Evolutionary conservation across 2,888 invertebrate species (phyloP), one percentile per base, ranked within the genome.

Genomic region (Scaptomyza polygonia): DNA sequence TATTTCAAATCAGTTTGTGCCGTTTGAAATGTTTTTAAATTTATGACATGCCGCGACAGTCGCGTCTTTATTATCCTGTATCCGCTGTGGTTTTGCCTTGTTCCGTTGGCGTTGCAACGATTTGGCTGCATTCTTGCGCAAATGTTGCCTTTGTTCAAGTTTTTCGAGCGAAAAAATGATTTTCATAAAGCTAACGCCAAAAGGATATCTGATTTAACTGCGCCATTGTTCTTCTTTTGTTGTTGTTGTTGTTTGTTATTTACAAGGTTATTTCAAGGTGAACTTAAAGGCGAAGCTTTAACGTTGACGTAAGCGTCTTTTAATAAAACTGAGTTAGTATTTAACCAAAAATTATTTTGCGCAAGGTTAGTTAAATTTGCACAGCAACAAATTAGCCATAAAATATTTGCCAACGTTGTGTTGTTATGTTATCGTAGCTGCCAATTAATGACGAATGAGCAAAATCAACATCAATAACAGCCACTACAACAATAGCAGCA

Each of bases 291-390:
- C 49, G 42, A 21, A 51, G 32, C 32, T 18, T 18, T 1, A n/a
- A n/a, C 25, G 32, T 39, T 67, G 66, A 72, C 56, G 59, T 67
- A 56, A 59, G 45, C 44, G 36, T 16, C 40, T 29, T 40, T 67
- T 62, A 8, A 53, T 40, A 30, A 61, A 34, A 4, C 36, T n/a
- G 42, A 55, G 30, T 53, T 16, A 25, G 39, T 61, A 52, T 21
- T 52, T 34, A 59, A 45, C 6, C 29, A 34, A 47, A 62, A 74
- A 62, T 61, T 48, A 39, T 72, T 68, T 88, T 77, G 77, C 58
- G 79, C 68, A 79, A 87, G 86, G 88, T 88, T 88, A 88, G 86
- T 77, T 65, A 72, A 75, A 72, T 69, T 67, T 57, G 48, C 67
- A 58, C 56, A 51, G 62, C 34, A 39, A 52, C 55, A 59, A 74